These are phyloP conservation scores for Zosterops japonicus DNA, from an alignment of 2,113 vertebrate species.

Conservation along the genomic window DNA sequence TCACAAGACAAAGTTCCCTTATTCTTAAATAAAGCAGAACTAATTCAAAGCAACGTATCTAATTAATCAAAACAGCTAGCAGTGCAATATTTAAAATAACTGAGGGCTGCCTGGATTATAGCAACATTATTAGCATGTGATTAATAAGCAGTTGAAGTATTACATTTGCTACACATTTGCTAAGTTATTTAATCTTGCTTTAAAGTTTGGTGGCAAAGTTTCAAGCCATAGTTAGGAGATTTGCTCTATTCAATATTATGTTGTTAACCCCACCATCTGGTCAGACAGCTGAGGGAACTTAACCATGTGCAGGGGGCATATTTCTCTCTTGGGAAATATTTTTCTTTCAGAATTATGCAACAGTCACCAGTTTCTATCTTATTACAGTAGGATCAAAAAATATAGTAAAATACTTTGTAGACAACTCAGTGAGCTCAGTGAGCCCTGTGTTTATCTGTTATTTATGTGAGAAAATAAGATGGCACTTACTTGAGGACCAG, in stretches of 20 bases:
- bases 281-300: constrained; percentile 68
- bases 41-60: constrained; percentile 18
- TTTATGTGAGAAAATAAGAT: constrained; percentile 1
- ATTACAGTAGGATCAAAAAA: background rate
- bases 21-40: constrained; percentile 52
- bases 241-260: constrained; percentile 55
- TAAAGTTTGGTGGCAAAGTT: constrained; percentile 54
- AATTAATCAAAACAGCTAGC: constrained; percentile 58
- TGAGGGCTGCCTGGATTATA: constrained; percentile 30
- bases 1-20: constrained; percentile 26
- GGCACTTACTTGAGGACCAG: constrained; percentile 80
- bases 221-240: constrained; percentile 69
- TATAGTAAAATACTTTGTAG: background rate
- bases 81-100: constrained; percentile 42
- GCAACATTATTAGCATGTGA: constrained; percentile 55
- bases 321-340: constrained; percentile 70
- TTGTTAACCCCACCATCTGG: constrained; percentile 72
- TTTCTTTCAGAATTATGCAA: constrained; percentile 67
- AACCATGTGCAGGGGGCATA: constrained; percentile 64
- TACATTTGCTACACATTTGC: constrained; percentile 42
- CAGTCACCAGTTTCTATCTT: constrained; percentile 62
- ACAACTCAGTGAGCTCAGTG: background rate
- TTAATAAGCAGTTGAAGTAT: constrained; percentile 67
- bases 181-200: constrained; percentile 58
- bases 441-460: background rate